Conservation (phyloP, 1,140 invertebrate species). For the Aradophagus sp. region DNA sequence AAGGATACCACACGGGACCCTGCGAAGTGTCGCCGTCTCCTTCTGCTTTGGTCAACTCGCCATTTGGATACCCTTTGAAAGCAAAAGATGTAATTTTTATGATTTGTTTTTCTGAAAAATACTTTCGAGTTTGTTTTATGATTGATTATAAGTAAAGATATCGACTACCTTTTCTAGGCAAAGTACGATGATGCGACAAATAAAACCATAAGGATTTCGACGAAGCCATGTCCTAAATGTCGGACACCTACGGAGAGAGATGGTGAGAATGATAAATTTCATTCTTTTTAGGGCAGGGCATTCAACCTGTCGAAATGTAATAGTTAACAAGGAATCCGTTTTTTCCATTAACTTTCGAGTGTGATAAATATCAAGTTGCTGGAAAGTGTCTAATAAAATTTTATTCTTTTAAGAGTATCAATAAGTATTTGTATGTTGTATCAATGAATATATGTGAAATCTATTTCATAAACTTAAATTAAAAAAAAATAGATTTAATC, state of each 20-base stretch:
- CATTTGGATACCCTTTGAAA: constrained; percentile 76
- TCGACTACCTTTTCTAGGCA: constrained; percentile 72
- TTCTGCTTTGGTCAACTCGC: constrained; percentile 61
- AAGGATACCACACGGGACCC: constrained; percentile 87
- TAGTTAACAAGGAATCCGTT: constrained; percentile 11
- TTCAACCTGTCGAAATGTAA: constrained; percentile 22
- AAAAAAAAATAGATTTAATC: too few relatives aligned
- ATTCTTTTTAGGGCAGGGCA: constrained; percentile 8
- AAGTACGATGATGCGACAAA: constrained; percentile 86
- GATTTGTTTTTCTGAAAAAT: constrained; percentile 24
- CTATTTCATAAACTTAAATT: too few relatives aligned
- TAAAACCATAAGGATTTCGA: constrained; percentile 84
- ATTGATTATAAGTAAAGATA: constrained; percentile 22
- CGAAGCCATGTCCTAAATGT: constrained; percentile 92
- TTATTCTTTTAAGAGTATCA: not conserved
- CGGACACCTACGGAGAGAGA: constrained; percentile 89
- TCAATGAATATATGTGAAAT: too few relatives aligned
- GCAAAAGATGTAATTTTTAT: constrained; percentile 73
- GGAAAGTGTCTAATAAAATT: too few relatives aligned
- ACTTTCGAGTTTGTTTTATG: constrained; percentile 23
- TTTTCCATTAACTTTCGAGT: constrained; percentile 10
- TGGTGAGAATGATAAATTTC: constrained; percentile 74
- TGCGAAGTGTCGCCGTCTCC: constrained; percentile 74
- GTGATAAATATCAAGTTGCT: constrained; percentile 2
- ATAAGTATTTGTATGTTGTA: too few relatives aligned